A percentile compares a stretch with the other conserved stretches of the same genome.
Conservation (phyloP, 2,797 vertebrate genomes). For the Coccyzus lansbergi region DNA sequence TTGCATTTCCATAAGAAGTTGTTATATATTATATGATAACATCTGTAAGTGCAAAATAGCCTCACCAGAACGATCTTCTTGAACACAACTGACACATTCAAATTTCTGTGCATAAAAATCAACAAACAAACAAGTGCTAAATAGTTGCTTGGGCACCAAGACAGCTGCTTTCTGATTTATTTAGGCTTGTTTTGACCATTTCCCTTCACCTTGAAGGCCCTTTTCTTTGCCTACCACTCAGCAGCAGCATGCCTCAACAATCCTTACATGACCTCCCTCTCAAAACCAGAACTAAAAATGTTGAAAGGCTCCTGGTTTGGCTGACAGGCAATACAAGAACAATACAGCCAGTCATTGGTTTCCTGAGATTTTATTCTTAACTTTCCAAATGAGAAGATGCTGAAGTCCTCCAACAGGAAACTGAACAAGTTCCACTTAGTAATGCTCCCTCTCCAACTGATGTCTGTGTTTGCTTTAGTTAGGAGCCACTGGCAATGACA, state of each 20-base stretch:
- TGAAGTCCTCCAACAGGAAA: background rate
- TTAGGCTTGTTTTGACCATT: background rate
- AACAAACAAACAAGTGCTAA: background rate
- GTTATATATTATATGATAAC: background rate
- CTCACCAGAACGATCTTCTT: background rate
- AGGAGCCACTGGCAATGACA: background rate
- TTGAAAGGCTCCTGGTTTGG: background rate
- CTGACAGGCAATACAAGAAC: accelerated
- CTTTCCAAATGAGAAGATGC: background rate
- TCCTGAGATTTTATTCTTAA: background rate
- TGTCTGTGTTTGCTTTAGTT: background rate
- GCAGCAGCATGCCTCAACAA: background rate
- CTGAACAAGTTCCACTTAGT: accelerated
- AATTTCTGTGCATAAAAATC: background rate
- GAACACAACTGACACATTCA: background rate
- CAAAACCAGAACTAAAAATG: background rate
- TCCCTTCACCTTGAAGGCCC: background rate
- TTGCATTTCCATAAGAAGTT: background rate
- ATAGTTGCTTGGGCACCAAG: background rate
- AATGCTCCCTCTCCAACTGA: background rate
- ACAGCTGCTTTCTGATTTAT: background rate
- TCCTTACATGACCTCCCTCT: background rate
- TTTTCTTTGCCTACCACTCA: background rate
- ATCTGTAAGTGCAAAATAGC: background rate
- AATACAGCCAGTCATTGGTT: background rate